Percentiles rank a stretch among this genome's conserved stretches.
These are phyloP conservation scores for Epirrhoe tristata DNA, from an alignment of 2,888 invertebrate species.

Conservation along the genomic window DNA sequence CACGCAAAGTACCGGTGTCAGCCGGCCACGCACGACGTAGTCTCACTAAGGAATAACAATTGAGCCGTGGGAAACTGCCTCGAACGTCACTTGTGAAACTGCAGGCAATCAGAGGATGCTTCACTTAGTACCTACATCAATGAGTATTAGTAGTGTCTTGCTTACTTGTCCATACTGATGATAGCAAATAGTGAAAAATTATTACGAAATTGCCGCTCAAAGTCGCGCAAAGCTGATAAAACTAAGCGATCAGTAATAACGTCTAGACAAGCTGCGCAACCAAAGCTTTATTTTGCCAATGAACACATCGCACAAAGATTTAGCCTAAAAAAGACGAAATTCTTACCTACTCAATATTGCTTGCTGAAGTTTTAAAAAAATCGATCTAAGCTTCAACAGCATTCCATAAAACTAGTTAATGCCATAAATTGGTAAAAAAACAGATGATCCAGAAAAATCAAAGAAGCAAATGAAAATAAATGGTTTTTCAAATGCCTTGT, in stretches of 20 bases:
- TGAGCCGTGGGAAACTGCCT: constrained; percentile 74
- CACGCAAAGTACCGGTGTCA: constrained; percentile 52
- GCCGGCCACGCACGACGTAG: constrained; percentile 67
- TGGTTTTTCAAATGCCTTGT: neutral
- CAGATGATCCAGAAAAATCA: too few species aligned
- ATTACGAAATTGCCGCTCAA: neutral
- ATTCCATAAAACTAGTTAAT: too few species aligned
- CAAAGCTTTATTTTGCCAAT: neutral
- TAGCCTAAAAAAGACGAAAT: neutral
- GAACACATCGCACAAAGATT: neutral
- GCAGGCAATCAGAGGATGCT: constrained; percentile 59
- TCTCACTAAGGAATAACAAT: constrained; percentile 76
- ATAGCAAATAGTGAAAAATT: neutral
- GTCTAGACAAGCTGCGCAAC: neutral
- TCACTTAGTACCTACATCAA: constrained; percentile 42
- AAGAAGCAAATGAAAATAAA: too few species aligned
- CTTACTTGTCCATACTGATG: neutral
- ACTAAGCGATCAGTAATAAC: neutral
- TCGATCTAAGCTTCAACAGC: neutral
- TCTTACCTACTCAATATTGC: neutral
- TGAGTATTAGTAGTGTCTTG: neutral
- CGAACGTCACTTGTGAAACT: constrained; percentile 72
- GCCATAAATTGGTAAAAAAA: too few species aligned
- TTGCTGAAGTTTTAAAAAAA: neutral
- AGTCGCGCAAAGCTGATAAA: neutral